A percentile compares a stretch with the other conserved stretches of the same genome.
These are phyloP conservation scores for Agrilus biguttatus DNA, from an alignment of 2,888 invertebrate genomes.

Conservation along the genomic window DNA sequence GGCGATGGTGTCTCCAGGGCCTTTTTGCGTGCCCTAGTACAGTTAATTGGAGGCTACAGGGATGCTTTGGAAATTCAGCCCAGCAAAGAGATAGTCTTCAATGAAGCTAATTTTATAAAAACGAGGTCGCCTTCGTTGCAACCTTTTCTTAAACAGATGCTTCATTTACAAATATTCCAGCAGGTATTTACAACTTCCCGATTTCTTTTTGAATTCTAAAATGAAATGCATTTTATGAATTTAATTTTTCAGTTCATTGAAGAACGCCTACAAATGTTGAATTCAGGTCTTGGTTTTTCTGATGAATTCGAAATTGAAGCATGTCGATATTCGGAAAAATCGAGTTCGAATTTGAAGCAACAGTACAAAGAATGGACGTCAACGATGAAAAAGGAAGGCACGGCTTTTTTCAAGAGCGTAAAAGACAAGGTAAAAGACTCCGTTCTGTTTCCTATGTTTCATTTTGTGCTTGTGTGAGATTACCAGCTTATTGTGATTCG, in stretches of 20 bases:
- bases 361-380: slow-evolving; percentile 71
- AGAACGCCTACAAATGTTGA: slow-evolving; percentile 81
- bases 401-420: slow-evolving; percentile 72
- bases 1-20: slow-evolving; percentile 90
- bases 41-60: slow-evolving; percentile 86
- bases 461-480: background rate
- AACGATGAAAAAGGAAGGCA: slow-evolving; percentile 65
- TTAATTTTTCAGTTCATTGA: slow-evolving; percentile 70
- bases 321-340: slow-evolving; percentile 52
- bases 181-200: slow-evolving; percentile 41
- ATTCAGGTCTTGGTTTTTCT: slow-evolving; percentile 81
- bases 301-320: slow-evolving; percentile 93
- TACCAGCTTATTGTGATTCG: slow-evolving; percentile 4
- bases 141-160: slow-evolving; percentile 78
- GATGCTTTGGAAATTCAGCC: slow-evolving; percentile 72
- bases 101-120: slow-evolving; percentile 74
- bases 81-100: slow-evolving; percentile 68
- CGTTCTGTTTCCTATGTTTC: background rate
- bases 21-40: slow-evolving; percentile 81
- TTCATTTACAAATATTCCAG: slow-evolving; percentile 87
- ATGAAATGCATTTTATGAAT: background rate
- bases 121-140: slow-evolving; percentile 74
- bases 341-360: slow-evolving; percentile 46
- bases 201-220: slow-evolving; percentile 1
- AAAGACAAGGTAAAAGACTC: slow-evolving; percentile 60